Evolutionary conservation across 2,113 vertebrate species (phyloP), one percentile per base, ranked within the genome.

Genomic region (Vidua macroura): DNA sequence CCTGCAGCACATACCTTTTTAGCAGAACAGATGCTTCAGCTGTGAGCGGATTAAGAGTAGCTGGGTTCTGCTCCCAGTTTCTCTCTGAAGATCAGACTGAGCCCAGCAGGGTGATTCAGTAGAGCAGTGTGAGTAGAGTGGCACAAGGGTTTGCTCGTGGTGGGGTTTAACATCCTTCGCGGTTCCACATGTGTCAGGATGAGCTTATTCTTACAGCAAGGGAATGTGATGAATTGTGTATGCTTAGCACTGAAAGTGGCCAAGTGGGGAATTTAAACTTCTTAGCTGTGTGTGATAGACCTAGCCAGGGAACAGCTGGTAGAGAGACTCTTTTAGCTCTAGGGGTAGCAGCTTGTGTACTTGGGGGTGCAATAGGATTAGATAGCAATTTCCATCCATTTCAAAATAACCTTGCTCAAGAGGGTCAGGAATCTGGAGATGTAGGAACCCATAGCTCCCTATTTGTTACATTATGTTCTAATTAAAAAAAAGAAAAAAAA

Each of bases 351-450:
- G 90, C 83, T 94, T 88, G 75, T 88, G 85, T 83, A 60, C 44
- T 93, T 94, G 72, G 66, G 64, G 83, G 64, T 92, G 79, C 92
- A 75, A 64, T 72, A 93, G 88, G 92, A 92, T 93, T 94, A 94
- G 64, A 37, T 1, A 60, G 77, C 69, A 60, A 73, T 96, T 94
- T 86, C 85, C 64, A 90, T 90, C 89, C 76, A 22, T 86, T 86
- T 90, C 22, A 1, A 75, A 90, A 94, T 84, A 93, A 95, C 92
- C 69, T 92, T 95, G 66, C 69, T 82, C 58, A 55, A 69, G 53
- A 79, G 83, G 20, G 83, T 90, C 80, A 92, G 76, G 84, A 90
- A 95, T 44, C 41, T 79, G 69, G 83, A 93, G 60, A 30, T 75
- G 44, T 3, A 49, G 86, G 93, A 94, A 60, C 41, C 79, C 37